A percentile compares a stretch with the other conserved stretches of the same genome.
Evolutionary conservation across 2,888 invertebrate species (phyloP).

Genomic region (Caenorhabditis sp.): DNA sequence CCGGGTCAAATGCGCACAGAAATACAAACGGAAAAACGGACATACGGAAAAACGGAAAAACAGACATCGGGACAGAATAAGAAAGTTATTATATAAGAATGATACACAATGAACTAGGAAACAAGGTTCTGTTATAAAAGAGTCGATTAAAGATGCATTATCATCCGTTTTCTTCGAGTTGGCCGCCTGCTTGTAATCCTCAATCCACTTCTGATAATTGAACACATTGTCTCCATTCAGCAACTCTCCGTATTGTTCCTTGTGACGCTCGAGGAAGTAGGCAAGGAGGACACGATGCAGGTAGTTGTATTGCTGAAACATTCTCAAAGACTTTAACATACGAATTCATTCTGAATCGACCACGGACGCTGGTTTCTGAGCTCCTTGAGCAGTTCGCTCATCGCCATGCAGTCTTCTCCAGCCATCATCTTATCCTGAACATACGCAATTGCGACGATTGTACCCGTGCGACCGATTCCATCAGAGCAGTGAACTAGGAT

Average conservation of each 20-base stretch:
- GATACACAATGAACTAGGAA: too few species aligned
- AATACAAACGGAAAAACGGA: too few species aligned
- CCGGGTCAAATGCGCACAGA: too few species aligned
- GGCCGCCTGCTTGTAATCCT: conserved; percentile 37
- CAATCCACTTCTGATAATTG: conserved; percentile 60
- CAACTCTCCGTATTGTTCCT: conserved; percentile 20
- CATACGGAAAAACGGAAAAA: too few species aligned
- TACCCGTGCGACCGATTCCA: conserved; percentile 74
- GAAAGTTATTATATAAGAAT: too few species aligned
- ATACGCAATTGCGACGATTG: conserved; percentile 70
- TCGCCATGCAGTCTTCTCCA: conserved; percentile 57
- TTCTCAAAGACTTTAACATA: not conserved
- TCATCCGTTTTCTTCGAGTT: not conserved
- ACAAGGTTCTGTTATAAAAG: too few species aligned
- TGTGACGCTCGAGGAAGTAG: conserved; percentile 69
- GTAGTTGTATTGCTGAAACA: conserved; percentile 66
- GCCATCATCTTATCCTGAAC: conserved; percentile 63
- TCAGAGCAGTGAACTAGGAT: conserved; percentile 76
- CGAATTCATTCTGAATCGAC: conserved; percentile 70
- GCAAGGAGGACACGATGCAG: conserved; percentile 64
- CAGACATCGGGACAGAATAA: too few species aligned
- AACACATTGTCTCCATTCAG: conserved; percentile 35
- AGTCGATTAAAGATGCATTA: too few species aligned
- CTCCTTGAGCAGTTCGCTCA: conserved; percentile 67
- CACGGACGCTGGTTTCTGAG: conserved; percentile 69